Evolutionary conservation across 2,888 invertebrate species (phyloP).

Genomic region (Adela reaumurella): DNA sequence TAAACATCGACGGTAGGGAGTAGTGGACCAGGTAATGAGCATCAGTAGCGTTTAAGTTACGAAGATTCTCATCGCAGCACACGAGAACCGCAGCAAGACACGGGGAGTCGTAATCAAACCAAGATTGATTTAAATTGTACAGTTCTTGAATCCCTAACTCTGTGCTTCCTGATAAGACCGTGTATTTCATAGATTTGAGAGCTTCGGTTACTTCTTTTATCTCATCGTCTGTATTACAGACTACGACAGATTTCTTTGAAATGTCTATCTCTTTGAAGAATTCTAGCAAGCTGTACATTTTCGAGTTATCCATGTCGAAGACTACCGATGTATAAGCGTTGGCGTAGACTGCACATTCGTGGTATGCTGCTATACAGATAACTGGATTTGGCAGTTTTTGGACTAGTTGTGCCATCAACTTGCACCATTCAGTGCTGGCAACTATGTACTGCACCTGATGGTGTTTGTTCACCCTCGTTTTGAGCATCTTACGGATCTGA

Average conservation of each 20-base stretch:
- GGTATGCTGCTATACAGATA: constrained; percentile 66
- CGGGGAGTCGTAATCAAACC: constrained; percentile 37
- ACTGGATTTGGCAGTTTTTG: constrained; percentile 58
- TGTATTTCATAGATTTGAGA: constrained; percentile 19
- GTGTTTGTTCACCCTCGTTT: constrained; percentile 33
- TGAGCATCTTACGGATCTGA: constrained; percentile 39
- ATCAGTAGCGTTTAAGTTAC: constrained; percentile 60
- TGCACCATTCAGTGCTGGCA: constrained; percentile 63
- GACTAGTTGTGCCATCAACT: constrained; percentile 54
- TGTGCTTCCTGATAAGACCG: constrained; percentile 28
- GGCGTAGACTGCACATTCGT: constrained; percentile 74
- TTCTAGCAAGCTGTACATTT: constrained; percentile 37
- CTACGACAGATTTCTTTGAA: constrained; percentile 56
- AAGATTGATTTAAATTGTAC: constrained; percentile 30
- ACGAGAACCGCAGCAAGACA: constrained; percentile 53
- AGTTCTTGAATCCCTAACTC: constrained; percentile 36
- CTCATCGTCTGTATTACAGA: constrained; percentile 58
- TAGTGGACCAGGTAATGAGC: constrained; percentile 69
- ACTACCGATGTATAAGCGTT: constrained; percentile 36
- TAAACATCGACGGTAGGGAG: constrained; percentile 62
- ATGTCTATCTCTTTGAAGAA: constrained; percentile 41
- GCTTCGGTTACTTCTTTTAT: constrained; percentile 33
- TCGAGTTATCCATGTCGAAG: constrained; percentile 34
- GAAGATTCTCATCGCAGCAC: constrained; percentile 65
- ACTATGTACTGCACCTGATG: constrained; percentile 56